phyloP scores from a whole-genome alignment of 1,140 invertebrate genomes.

The Nasonia giraulti region DNA sequence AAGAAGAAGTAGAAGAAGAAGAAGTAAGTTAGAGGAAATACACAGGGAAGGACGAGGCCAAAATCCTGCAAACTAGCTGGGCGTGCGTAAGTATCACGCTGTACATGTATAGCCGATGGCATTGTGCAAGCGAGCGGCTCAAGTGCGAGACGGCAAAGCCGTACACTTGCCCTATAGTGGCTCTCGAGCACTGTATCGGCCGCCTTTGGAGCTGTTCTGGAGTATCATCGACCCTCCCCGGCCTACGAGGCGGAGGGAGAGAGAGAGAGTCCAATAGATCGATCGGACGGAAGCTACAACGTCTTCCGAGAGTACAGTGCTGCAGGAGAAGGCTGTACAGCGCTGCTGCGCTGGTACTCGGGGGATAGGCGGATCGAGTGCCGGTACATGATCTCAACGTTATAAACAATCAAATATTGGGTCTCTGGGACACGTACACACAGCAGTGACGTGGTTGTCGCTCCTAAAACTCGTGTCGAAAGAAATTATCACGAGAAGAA shows the following conservation, averaged over 20 bases:
- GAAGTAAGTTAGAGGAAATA: background rate
- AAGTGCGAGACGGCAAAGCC: background rate
- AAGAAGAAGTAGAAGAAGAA: background rate
- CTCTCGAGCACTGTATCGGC: constrained; percentile 24
- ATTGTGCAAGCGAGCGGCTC: background rate
- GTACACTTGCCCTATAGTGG: constrained; percentile 11
- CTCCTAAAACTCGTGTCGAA: too few species aligned
- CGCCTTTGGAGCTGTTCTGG: constrained; percentile 50
- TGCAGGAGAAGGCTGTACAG: background rate
- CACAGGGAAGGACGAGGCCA: background rate
- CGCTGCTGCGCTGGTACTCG: background rate
- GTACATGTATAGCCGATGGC: background rate
- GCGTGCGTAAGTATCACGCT: background rate
- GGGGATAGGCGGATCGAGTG: background rate
- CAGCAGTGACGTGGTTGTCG: too few species aligned
- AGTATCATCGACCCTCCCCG: constrained; percentile 55
- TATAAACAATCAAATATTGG: constrained; percentile 37
- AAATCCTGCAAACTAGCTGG: background rate
- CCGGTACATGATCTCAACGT: background rate
- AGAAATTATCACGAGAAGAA: too few species aligned
- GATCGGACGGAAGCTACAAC: background rate
- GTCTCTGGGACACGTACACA: background rate
- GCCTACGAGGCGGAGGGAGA: constrained; percentile 19
- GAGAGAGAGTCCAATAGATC: background rate
- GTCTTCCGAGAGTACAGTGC: background rate